phyloP scores from a whole-genome alignment of 2,797 vertebrate species.

The Saguinus oedipus region DNA sequence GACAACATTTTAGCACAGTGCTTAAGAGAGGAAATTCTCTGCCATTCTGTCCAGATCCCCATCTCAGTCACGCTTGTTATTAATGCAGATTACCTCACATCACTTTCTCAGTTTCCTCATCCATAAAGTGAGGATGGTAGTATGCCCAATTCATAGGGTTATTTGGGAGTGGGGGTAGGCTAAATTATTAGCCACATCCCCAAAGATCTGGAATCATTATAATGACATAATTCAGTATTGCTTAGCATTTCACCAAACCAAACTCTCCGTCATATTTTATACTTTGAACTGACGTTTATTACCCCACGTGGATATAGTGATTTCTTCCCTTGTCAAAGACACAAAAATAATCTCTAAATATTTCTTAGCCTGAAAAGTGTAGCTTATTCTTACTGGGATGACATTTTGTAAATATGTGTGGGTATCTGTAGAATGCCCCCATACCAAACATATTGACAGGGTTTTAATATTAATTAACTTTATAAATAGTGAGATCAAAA shows the following conservation, averaged over 20 bases:
- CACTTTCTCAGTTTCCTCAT: not conserved
- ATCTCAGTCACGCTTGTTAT: not conserved
- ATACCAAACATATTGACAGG: not conserved
- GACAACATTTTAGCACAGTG: not conserved
- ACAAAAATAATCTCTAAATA: not conserved
- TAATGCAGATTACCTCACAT: not conserved
- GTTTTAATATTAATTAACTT: conserved; percentile 24
- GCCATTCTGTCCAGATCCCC: not conserved
- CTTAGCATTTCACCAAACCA: not conserved
- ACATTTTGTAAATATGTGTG: not conserved
- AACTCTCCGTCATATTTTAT: not conserved
- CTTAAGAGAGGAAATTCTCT: not conserved
- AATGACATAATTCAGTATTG: not conserved
- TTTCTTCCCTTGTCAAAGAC: not conserved
- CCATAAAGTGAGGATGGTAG: not conserved
- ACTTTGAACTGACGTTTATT: not conserved
- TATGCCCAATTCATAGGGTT: not conserved
- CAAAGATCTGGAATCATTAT: not conserved
- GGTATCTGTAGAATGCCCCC: not conserved
- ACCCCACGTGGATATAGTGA: not conserved
- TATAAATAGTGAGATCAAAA: not conserved
- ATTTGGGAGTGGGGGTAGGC: not conserved
- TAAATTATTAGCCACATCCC: not conserved
- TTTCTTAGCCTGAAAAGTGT: not conserved
- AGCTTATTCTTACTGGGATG: not conserved